phyloP scores from a whole-genome alignment of 2,888 invertebrate species.

The Brassicogethes aeneus region DNA sequence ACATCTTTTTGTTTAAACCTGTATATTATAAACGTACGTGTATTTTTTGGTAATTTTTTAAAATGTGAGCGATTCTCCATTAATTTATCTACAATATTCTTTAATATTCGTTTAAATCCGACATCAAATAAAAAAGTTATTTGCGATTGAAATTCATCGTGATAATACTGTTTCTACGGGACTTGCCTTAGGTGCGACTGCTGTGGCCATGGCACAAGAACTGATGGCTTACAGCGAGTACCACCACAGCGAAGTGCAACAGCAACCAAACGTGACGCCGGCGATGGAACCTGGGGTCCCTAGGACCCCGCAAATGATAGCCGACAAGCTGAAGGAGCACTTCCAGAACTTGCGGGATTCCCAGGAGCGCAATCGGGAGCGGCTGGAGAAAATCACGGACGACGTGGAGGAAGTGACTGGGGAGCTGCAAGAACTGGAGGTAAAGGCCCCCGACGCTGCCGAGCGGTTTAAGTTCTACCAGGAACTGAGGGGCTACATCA shows the following conservation, averaged over 20 bases:
- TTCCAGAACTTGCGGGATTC: conserved; percentile 35
- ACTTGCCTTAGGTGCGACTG: conserved; percentile 25
- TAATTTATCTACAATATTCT: too few species aligned
- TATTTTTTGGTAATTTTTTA: too few species aligned
- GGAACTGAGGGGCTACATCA: conserved; percentile 85
- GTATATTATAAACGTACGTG: too few species aligned
- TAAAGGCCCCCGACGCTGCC: conserved; percentile 58
- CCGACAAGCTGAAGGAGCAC: conserved; percentile 43
- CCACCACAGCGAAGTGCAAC: conserved; percentile 43
- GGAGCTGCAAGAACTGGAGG: conserved; percentile 49
- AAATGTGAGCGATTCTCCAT: too few species aligned
- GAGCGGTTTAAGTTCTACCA: conserved; percentile 89
- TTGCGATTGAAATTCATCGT: too few species aligned
- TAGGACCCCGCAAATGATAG: conserved; percentile 44
- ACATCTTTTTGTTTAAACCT: too few species aligned
- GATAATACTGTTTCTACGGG: too few species aligned
- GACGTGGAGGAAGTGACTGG: conserved; percentile 35
- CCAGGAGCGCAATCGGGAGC: conserved; percentile 37
- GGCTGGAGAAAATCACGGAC: conserved; percentile 39
- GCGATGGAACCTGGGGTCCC: conserved; percentile 36
- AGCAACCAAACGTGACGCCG: conserved; percentile 41
- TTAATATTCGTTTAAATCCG: too few species aligned
- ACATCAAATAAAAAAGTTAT: too few species aligned
- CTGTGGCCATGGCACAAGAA: conserved; percentile 27
- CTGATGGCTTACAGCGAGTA: conserved; percentile 22